phyloP scores from a whole-genome alignment of 2,888 invertebrate genomes.

The Barypeithes pellucidus region DNA sequence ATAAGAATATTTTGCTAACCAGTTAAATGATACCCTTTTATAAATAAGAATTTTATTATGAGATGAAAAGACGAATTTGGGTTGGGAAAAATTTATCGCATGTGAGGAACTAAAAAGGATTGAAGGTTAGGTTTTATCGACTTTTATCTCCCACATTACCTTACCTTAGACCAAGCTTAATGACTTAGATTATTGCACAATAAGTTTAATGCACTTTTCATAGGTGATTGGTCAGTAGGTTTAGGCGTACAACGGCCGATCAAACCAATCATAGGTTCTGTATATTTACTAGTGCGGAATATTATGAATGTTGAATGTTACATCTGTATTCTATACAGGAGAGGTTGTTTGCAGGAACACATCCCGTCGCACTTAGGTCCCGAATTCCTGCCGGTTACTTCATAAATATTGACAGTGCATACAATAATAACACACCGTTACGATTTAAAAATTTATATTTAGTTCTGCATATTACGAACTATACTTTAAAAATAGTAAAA shows the following conservation, averaged over 20 bases:
- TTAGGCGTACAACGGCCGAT: background rate
- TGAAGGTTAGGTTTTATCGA: no score
- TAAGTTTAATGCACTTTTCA: no score
- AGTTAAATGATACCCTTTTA: no score
- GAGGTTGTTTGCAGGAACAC: slow-evolving; percentile 58
- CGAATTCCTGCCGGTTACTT: slow-evolving; percentile 61
- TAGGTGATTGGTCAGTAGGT: background rate
- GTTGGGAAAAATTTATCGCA: no score
- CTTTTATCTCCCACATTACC: no score
- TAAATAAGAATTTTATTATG: no score
- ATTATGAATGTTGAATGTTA: slow-evolving; percentile 70
- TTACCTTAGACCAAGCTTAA: no score
- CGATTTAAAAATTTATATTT: background rate
- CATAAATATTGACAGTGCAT: slow-evolving; percentile 62
- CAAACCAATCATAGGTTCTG: slow-evolving; percentile 3
- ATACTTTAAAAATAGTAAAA: no score
- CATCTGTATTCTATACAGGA: slow-evolving; percentile 67
- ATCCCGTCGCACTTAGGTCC: slow-evolving; percentile 64
- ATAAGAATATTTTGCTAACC: no score
- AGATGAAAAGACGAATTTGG: no score
- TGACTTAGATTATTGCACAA: no score
- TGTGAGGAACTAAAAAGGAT: no score
- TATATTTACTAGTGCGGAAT: slow-evolving; percentile 58
- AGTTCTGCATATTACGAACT: background rate
- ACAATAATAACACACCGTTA: slow-evolving; percentile 61